Conservation (phyloP, 2,797 vertebrate genomes). For the Danionella dracula region DNA sequence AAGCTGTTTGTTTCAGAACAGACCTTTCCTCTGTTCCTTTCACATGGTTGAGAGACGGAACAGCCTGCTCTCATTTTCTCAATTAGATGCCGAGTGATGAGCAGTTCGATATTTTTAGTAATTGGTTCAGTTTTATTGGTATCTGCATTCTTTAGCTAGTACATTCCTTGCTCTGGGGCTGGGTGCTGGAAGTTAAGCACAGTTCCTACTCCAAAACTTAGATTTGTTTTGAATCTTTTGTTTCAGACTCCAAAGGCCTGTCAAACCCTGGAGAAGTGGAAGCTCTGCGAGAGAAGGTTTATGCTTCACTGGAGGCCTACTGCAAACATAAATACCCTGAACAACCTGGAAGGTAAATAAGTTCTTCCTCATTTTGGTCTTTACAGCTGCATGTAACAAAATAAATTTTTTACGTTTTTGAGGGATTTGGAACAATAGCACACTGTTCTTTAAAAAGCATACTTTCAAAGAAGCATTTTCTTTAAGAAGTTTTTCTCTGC, state of each 20-base stretch:
- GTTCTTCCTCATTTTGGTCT: neutral
- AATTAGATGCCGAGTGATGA: slow-evolving; percentile 23
- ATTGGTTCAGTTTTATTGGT: neutral
- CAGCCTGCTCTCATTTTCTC: slow-evolving; percentile 27
- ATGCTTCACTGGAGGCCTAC: slow-evolving; percentile 94
- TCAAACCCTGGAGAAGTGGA: slow-evolving; percentile 94
- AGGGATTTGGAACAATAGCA: too few species aligned
- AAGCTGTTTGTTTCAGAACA: slow-evolving; percentile 30
- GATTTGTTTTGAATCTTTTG: neutral
- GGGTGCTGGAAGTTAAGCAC: neutral
- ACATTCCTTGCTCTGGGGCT: neutral
- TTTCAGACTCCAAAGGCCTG: slow-evolving; percentile 92
- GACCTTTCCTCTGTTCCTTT: slow-evolving; percentile 51
- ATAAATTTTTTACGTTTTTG: too few species aligned
- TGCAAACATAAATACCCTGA: slow-evolving; percentile 99
- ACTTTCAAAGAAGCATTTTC: too few species aligned
- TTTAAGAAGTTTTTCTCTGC: too few species aligned
- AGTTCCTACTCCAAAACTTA: neutral
- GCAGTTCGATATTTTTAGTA: neutral
- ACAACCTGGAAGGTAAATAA: slow-evolving; percentile 89
- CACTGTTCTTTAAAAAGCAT: too few species aligned
- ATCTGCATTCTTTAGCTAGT: neutral
- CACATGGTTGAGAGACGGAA: slow-evolving; percentile 8
- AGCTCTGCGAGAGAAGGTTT: slow-evolving; percentile 94
- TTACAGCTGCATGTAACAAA: too few species aligned